phyloP scores from a whole-genome alignment of 2,888 invertebrate species.

The Piscicola geometra region DNA sequence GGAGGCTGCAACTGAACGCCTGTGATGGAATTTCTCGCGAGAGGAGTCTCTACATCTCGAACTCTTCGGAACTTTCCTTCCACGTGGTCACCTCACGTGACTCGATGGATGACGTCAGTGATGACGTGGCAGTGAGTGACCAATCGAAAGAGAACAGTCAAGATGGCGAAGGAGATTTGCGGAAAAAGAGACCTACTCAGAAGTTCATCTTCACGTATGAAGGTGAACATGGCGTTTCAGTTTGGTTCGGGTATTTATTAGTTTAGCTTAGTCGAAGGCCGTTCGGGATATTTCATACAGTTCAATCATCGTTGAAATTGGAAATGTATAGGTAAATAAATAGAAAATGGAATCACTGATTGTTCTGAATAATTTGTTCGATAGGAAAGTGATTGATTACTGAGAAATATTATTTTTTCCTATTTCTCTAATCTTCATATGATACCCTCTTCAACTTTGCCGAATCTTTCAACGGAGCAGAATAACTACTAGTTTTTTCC shows the following conservation, averaged over 20 bases:
- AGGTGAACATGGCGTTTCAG: too few species aligned
- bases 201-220: conserved; percentile 36
- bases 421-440: too few species aligned
- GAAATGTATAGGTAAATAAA: background rate
- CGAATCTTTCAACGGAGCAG: too few species aligned
- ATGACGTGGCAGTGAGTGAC: conserved; percentile 23
- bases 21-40: conserved; percentile 34
- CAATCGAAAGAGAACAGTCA: conserved; percentile 32
- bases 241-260: too few species aligned
- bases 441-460: too few species aligned
- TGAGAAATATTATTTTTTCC: too few species aligned
- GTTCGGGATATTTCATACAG: too few species aligned
- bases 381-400: too few species aligned
- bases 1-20: conserved; percentile 13
- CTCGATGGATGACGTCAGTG: conserved; percentile 16
- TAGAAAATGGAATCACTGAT: too few species aligned
- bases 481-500: too few species aligned
- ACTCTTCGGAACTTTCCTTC: conserved; percentile 22
- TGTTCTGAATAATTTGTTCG: too few species aligned
- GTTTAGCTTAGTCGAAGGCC: too few species aligned
- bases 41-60: conserved; percentile 32
- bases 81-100: conserved; percentile 31
- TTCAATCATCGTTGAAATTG: background rate
- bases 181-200: background rate
- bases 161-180: conserved; percentile 25